Evolutionary conservation across 2,888 invertebrate genomes (phyloP).

Genomic region (Lithophane leautieri): DNA sequence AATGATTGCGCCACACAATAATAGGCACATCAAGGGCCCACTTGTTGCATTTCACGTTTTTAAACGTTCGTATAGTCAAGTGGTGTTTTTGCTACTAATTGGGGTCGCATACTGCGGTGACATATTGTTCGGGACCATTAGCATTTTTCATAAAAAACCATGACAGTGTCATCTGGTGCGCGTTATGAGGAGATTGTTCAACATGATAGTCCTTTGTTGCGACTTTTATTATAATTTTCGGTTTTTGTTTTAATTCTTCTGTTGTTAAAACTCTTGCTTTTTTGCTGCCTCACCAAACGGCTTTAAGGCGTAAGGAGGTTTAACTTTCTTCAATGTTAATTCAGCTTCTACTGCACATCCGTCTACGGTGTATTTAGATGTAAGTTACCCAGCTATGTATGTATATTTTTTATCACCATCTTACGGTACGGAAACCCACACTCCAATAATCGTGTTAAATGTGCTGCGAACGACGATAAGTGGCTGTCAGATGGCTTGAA

Average conservation of each 20-base stretch:
- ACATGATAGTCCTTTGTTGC: slow-evolving; percentile 26
- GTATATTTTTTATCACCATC: slow-evolving; percentile 40
- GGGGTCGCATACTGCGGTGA: slow-evolving; percentile 54
- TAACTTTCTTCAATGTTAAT: background rate
- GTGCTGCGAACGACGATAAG: slow-evolving; percentile 57
- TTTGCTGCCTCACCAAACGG: background rate
- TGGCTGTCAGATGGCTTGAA: slow-evolving; percentile 43
- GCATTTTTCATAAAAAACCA: slow-evolving; percentile 64
- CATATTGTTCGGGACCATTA: slow-evolving; percentile 65
- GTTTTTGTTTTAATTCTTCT: slow-evolving; percentile 10
- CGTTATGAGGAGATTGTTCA: slow-evolving; percentile 44
- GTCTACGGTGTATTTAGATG: background rate
- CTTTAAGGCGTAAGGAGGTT: background rate
- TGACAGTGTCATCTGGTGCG: slow-evolving; percentile 62
- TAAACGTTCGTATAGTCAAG: slow-evolving; percentile 61
- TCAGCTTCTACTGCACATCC: background rate
- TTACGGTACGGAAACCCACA: slow-evolving; percentile 44
- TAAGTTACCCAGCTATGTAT: no score
- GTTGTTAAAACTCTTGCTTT: background rate
- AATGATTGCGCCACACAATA: slow-evolving; percentile 44
- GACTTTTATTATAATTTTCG: slow-evolving; percentile 6
- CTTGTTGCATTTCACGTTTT: slow-evolving; percentile 69
- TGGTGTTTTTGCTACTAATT: slow-evolving; percentile 68
- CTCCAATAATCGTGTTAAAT: slow-evolving; percentile 58
- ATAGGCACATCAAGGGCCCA: slow-evolving; percentile 57